Evolutionary conservation across 2,888 invertebrate genomes (phyloP), one percentile per base, ranked within the genome.

Genomic region (Onthophagus sagittarius): DNA sequence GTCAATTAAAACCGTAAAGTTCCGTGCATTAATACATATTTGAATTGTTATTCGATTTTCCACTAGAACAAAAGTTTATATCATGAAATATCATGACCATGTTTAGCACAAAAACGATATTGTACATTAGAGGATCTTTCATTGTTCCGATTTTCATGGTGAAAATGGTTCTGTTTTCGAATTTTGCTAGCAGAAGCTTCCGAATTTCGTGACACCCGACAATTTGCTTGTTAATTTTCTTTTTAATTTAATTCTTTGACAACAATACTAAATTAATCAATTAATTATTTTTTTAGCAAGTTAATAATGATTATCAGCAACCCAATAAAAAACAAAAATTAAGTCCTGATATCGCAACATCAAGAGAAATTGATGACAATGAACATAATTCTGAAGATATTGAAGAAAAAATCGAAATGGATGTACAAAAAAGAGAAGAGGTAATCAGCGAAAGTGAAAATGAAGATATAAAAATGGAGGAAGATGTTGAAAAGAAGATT

Each of bases 101-200:
- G 53, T 39, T 75, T 76, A 9, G 74, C 73, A 72, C 76, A 77
- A 74, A 75, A 75, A n/a, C 9, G 32, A 63, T 73, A 74, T 15
- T 65, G 15, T 7, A 7, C 5, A 53, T 53, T 53, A 4, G 39
- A 53, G 6, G 39, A 53, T 15, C 31, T 67, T 15, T 31, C n/a
- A 7, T 65, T 23, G 15, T 15, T 31, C 1, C 14, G 6, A n/a
- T n/a, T 15, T 33, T 13, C 71, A 71, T 2, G 7, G 15, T 23
- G 53, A 23, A 62, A 7, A n/a, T 53, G 13, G 5, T 53, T 62
- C 5, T 0, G 9, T n/a, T 71, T 15, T 0, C 62, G 63, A 15
- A 14, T 31, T 31, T 9, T 63, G 13, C 31, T 63, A 15, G 15
- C 13, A 13, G 62, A n/a, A 62, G 62, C 13, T 65, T 14, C 31